phyloP scores from a whole-genome alignment of 2,888 invertebrate genomes.

The Drosophila pseudotakahashii region DNA sequence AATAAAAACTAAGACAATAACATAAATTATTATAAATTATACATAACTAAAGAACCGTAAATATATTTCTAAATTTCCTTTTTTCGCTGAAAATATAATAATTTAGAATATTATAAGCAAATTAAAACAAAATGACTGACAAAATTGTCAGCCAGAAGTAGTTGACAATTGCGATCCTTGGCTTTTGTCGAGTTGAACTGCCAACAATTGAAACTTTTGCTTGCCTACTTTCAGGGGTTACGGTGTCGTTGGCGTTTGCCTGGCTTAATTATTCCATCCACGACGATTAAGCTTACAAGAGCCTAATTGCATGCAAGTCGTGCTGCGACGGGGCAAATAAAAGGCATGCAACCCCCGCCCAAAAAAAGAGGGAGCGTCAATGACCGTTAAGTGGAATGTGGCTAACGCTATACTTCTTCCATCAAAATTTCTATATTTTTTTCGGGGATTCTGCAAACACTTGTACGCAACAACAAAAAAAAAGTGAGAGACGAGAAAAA shows the following conservation, averaged over 20 bases:
- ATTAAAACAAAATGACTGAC: not conserved
- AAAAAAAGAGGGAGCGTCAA: conserved; percentile 56
- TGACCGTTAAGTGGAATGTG: conserved; percentile 69
- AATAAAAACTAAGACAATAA: no score
- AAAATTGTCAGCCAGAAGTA: not conserved
- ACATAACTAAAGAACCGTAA: no score
- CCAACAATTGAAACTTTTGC: conserved; percentile 5
- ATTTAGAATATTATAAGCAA: not conserved
- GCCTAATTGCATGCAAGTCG: conserved; percentile 53
- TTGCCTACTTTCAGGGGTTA: conserved; percentile 11
- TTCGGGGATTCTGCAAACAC: conserved; percentile 3
- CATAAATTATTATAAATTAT: no score
- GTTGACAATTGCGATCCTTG: not conserved
- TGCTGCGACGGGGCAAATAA: conserved; percentile 18
- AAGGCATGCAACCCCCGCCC: conserved; percentile 55
- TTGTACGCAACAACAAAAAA: conserved; percentile 20
- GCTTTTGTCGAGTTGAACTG: not conserved
- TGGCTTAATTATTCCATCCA: conserved; percentile 45
- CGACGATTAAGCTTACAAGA: conserved; percentile 53
- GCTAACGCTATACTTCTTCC: conserved; percentile 3
- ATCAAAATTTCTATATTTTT: not conserved
- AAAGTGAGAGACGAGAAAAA: conserved; percentile 6
- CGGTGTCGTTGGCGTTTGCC: conserved; percentile 8
- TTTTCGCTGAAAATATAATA: not conserved
- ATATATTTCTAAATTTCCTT: no score